Evolutionary conservation across 2,113 vertebrate genomes (phyloP).

Genomic region (Suncus etruscus): DNA sequence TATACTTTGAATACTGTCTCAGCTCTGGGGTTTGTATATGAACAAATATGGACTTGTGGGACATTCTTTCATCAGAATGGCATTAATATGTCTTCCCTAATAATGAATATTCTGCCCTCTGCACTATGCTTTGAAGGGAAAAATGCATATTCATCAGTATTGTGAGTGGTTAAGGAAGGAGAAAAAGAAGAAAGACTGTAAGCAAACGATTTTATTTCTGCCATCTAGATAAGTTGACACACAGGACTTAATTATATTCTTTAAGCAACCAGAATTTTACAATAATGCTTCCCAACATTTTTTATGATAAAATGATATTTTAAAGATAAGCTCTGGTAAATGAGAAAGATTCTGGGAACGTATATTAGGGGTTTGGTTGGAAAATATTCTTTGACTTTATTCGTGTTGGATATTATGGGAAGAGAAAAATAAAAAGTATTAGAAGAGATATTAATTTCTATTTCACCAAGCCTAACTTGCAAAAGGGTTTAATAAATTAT

Average conservation of each 20-base stretch:
- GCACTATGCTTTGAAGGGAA: conserved; percentile 33
- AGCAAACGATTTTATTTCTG: not conserved
- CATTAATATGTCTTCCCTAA: conserved; percentile 31
- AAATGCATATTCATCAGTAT: conserved; percentile 54
- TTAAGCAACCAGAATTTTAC: not conserved
- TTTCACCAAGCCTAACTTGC: not conserved
- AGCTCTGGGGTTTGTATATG: not conserved
- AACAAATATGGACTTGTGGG: not conserved
- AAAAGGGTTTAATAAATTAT: conserved; percentile 1
- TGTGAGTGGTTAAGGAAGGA: conserved; percentile 7
- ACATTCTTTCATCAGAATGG: conserved; percentile 1
- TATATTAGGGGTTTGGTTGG: not conserved
- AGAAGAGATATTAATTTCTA: not conserved
- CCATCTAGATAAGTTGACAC: not conserved
- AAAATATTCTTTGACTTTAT: conserved; percentile 29
- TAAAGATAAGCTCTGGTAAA: not conserved
- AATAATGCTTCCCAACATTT: not conserved
- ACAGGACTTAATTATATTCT: not conserved
- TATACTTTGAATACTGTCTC: not conserved
- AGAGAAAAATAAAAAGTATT: conserved; percentile 34
- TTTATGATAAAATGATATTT: conserved; percentile 11
- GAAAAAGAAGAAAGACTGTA: not conserved
- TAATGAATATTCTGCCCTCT: conserved; percentile 39
- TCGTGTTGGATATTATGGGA: not conserved
- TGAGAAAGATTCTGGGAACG: conserved; percentile 7